Evolutionary conservation across 2,113 vertebrate genomes (phyloP), one percentile per base, ranked within the genome.

Genomic region (Nestor notabilis): DNA sequence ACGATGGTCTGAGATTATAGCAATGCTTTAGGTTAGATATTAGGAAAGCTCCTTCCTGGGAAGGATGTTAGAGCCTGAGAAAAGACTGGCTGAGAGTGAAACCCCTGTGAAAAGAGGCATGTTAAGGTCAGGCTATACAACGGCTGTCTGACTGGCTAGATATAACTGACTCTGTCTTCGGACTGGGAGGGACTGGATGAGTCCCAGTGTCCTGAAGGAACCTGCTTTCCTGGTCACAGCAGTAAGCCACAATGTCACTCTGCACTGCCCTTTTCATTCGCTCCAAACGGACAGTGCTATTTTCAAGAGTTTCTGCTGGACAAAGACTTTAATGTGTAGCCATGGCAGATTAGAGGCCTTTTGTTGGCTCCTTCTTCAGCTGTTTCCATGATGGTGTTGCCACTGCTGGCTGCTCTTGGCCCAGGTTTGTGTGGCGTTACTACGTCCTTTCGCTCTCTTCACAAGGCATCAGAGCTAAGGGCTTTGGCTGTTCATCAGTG

Each of bases 361-460:
- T 47, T 44, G 17, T 43, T 41, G 44, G 10, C 39, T 80, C 76
- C 7, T 23, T 56, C 39, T 92, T 58, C 81, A 90, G 37, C 29
- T 43, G 11, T 39, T 75, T 43, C 35, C 2, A 0, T 2, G 17
- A 14, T 1, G 5, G 6, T 35, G 18, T 41, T 84, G 56, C 29
- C 49, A 14, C 1, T 3, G 5, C 52, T 83, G 61, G 25, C 47
- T 90, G 55, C 50, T 58, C 18, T 29, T 84, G 65, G 39, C 46
- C 27, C 0, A 0, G 16, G 11, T 31, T 25, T 85, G 5, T 3
- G 16, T n/a, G 70, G 17, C 33, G 10, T 47, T 23, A 29, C 7
- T 33, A 4, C 0, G 1, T 60, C 28, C 24, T 80, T 72, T 56
- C 24, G 17, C 19, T 58, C 8, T 8, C 61, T 18, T 74, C 61